Percentiles rank a stretch among this genome's conserved stretches.
Evolutionary conservation across 2,797 vertebrate genomes (phyloP).

Genomic region (Aplochiton taeniatus): DNA sequence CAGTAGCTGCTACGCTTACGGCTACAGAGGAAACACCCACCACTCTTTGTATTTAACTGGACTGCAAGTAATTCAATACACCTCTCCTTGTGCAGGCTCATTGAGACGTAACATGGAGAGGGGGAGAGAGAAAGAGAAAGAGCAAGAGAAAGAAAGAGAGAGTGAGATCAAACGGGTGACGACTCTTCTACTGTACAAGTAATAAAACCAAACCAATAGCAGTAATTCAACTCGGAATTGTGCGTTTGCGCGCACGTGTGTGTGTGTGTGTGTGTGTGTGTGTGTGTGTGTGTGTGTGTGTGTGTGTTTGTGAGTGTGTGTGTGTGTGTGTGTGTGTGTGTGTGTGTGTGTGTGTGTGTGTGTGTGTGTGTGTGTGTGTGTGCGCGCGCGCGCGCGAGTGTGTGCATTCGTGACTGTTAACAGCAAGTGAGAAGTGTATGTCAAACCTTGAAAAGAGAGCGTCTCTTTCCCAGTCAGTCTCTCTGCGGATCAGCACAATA

Average conservation of each 20-base stretch:
- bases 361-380: not conserved
- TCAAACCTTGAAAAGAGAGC: conserved; percentile 12
- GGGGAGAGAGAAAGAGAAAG: not conserved
- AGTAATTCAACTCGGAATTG: conserved; percentile 1
- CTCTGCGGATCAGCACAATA: not conserved
- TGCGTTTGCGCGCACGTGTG: not conserved
- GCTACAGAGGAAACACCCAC: conserved; percentile 54
- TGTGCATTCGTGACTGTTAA: not conserved
- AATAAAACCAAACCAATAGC: conserved; percentile 29
- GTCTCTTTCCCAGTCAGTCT: not conserved
- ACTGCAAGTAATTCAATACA: conserved; percentile 69
- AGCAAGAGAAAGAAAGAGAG: not conserved
- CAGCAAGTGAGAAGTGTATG: not conserved
- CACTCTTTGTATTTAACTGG: conserved; percentile 69
- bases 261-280: conserved; percentile 32
- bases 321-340: conserved; percentile 6
- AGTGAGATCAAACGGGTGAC: not conserved
- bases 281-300: conserved; percentile 31
- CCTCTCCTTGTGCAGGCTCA: conserved; percentile 62
- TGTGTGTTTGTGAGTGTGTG: conserved; percentile 18
- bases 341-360: not conserved
- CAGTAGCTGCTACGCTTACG: not conserved
- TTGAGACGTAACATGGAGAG: conserved; percentile 59
- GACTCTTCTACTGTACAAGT: not conserved
- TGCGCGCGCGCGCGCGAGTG: not conserved